Evolutionary conservation across 2,888 invertebrate genomes (phyloP).

Genomic region (Polymixis lichenea): DNA sequence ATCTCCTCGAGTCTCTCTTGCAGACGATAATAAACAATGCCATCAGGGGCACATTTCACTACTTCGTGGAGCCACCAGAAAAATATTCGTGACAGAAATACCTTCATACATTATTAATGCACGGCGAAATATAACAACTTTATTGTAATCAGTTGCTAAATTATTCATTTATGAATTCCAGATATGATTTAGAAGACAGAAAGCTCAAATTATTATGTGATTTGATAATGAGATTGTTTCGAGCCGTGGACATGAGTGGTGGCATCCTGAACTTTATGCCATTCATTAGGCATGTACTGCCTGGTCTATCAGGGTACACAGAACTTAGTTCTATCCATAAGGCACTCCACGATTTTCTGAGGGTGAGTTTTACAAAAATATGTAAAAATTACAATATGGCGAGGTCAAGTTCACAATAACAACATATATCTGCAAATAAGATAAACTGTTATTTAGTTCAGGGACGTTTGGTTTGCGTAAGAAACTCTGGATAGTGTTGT

Average conservation of each 20-base stretch:
- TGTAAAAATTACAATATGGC: constrained; percentile 39
- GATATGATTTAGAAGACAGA: constrained; percentile 91
- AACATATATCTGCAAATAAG: constrained; percentile 51
- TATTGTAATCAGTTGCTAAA: background rate
- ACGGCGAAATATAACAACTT: background rate
- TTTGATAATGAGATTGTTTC: constrained; percentile 91
- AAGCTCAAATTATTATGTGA: constrained; percentile 89
- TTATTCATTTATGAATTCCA: constrained; percentile 64
- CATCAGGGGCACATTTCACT: background rate
- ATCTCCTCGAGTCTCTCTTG: background rate
- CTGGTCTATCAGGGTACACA: constrained; percentile 91
- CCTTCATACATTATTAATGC: background rate
- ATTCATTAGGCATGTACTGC: constrained; percentile 91
- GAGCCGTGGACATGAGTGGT: constrained; percentile 92
- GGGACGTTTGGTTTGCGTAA: constrained; percentile 60
- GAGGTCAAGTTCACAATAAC: constrained; percentile 66
- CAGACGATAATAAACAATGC: background rate
- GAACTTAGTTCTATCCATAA: constrained; percentile 86
- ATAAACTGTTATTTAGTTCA: constrained; percentile 66
- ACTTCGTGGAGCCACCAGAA: background rate
- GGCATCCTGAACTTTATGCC: constrained; percentile 93
- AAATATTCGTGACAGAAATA: background rate
- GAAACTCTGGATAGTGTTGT: constrained; percentile 26
- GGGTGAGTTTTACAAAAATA: constrained; percentile 77
- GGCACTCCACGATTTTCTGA: constrained; percentile 90